Evolutionary conservation across 2,113 vertebrate species (phyloP).

Genomic region (Mormyrus lacerda): DNA sequence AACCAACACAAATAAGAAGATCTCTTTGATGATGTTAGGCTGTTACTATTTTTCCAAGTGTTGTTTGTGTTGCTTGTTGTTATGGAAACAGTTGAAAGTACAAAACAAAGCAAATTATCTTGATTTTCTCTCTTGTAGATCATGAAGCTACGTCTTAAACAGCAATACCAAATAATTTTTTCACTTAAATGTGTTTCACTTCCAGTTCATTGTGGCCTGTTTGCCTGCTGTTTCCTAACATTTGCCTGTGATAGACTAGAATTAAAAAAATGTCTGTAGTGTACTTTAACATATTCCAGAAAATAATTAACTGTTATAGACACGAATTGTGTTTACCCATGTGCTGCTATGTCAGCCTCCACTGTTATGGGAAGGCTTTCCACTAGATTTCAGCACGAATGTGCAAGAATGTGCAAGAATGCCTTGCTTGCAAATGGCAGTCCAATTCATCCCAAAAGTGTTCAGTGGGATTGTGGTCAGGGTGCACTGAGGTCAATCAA

Average conservation of each 20-base stretch:
- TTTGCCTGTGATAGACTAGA: neutral
- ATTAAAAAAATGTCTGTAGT: neutral
- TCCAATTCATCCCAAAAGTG: neutral
- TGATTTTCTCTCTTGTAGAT: neutral
- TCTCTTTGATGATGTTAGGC: neutral
- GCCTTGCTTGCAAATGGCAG: neutral
- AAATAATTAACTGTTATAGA: neutral
- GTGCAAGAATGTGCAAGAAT: too few species aligned
- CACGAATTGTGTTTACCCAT: neutral
- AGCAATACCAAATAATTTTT: neutral
- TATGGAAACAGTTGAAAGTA: neutral
- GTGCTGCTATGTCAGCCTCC: neutral
- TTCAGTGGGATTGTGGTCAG: neutral
- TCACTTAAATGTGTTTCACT: neutral
- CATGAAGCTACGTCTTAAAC: neutral
- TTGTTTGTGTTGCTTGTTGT: neutral
- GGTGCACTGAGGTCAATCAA: neutral
- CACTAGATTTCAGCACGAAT: neutral
- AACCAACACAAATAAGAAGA: neutral
- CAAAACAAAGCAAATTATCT: neutral
- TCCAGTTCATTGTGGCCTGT: neutral
- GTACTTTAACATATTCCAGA: neutral
- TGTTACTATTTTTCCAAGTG: neutral
- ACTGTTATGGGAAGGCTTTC: neutral
- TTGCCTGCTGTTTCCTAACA: neutral